Percentiles rank a stretch among this genome's conserved stretches.
Evolutionary conservation across 2,888 invertebrate genomes (phyloP).

Genomic region (Escarpia spicata): DNA sequence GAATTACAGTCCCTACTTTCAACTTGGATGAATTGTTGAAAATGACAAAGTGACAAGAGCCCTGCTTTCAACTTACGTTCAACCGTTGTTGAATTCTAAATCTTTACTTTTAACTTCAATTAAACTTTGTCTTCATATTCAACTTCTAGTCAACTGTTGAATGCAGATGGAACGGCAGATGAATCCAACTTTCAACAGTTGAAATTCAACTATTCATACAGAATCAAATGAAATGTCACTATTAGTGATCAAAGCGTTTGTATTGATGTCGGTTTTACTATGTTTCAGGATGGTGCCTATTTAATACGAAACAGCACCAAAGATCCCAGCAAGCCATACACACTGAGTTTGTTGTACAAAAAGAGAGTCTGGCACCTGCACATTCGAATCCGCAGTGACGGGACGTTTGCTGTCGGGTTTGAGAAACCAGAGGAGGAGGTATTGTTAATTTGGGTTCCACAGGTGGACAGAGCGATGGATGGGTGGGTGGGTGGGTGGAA

Average conservation of each 20-base stretch:
- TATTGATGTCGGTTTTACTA: background rate
- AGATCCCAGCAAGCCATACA: background rate
- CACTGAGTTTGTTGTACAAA: background rate
- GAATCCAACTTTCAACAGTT: too few relatives aligned
- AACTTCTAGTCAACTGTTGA: too few relatives aligned
- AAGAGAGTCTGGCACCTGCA: background rate
- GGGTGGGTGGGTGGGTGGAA: background rate
- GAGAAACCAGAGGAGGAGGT: background rate
- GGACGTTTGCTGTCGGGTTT: background rate
- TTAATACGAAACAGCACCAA: background rate
- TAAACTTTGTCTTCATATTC: too few relatives aligned
- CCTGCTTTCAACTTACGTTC: too few relatives aligned
- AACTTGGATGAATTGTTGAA: too few relatives aligned
- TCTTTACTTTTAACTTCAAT: too few relatives aligned
- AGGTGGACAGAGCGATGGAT: background rate
- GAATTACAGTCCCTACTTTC: too few relatives aligned
- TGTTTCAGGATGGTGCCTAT: background rate
- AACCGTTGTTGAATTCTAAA: too few relatives aligned
- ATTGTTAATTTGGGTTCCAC: background rate
- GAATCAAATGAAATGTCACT: too few relatives aligned
- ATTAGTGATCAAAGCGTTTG: background rate
- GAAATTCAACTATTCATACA: too few relatives aligned
- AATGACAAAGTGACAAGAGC: too few relatives aligned
- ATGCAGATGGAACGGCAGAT: too few relatives aligned
- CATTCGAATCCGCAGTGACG: background rate